These are phyloP conservation scores for Ooceraea biroi DNA, from an alignment of 1,140 invertebrate genomes.

Conservation along the genomic window DNA sequence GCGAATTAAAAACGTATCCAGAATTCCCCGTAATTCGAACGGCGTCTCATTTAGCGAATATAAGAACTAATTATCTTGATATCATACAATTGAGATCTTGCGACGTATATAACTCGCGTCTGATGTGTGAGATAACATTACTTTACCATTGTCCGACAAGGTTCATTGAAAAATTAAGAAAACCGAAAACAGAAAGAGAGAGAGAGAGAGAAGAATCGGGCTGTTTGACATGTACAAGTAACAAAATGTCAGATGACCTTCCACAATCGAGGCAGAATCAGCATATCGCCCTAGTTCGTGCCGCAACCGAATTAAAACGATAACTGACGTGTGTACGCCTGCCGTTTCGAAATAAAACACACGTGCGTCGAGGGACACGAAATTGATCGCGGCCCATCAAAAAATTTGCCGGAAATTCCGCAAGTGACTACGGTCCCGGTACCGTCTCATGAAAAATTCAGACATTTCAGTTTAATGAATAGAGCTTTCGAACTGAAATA, in stretches of 20 bases:
- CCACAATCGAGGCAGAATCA: constrained; percentile 70
- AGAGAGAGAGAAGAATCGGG: not conserved
- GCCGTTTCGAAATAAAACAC: constrained; percentile 51
- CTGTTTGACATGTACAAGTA: constrained; percentile 34
- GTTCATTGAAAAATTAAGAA: constrained; percentile 1
- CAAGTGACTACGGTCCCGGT: not conserved
- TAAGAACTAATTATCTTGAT: too few species aligned
- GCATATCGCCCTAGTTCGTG: constrained; percentile 74
- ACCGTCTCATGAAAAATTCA: constrained; percentile 16
- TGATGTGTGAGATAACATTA: too few species aligned
- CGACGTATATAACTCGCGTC: too few species aligned
- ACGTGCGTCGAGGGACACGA: not conserved
- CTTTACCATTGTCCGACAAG: too few species aligned
- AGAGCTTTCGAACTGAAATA: not conserved
- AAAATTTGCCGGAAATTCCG: constrained; percentile 38
- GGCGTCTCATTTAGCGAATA: not conserved
- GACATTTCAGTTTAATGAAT: constrained; percentile 9
- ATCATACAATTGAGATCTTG: too few species aligned
- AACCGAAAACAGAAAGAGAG: too few species aligned
- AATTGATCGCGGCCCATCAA: constrained; percentile 44
- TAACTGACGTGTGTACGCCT: constrained; percentile 57
- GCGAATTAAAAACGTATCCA: not conserved
- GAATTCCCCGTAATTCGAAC: not conserved
- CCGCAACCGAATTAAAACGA: constrained; percentile 63
- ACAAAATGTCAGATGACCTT: constrained; percentile 71